Base-by-base conservation (phyloP, 1,140 invertebrate genomes). In the Zaprionus taronus region DNA sequence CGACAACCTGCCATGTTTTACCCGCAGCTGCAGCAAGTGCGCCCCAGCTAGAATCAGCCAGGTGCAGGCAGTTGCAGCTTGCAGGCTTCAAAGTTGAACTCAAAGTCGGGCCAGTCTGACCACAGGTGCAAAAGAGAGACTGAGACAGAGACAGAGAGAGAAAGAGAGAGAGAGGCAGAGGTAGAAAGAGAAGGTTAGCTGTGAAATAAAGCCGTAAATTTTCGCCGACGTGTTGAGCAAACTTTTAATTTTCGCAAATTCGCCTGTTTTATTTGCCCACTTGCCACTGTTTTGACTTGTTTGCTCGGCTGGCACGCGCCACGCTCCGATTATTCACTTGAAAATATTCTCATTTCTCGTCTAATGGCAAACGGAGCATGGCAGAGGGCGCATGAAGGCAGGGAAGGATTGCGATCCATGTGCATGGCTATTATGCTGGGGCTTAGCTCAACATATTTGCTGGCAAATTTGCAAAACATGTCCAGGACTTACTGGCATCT, bases 381-480 rank as follows among this genome's bases (percentile, higher is more conserved):
- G 7, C 28, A 31, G 28, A 31, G 28, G 6, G 28, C n/a, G 12
- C 14, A 34, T 38, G 36, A 76, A 61, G 58, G 57, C 17, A 61
- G 31, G 51, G 34, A 17, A 11, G 31, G 26, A 6, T 28, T 28
- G 28, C 7, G 28, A 7, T 28, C 28, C 28, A 28, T 9, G 28
- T 28, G 47, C 60, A 60, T 56, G 64, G 56, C 74, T 41, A 68
- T 62, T 44, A 75, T 58, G 63, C 41, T 56, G 44, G 51, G 20
- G 62, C 57, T 73, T 31, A 72, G 75, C 64, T 53, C 38, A 77
- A 73, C 64, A 73, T 77, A 73, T 85, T 85, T 85, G 82, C 82
- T 85, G 70, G 82, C 71, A 81, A 85, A 85, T 85, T 85, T 85
- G 82, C 75, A 81, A 81, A 84, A 84, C 81, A 84, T 78, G 73